Conservation (phyloP, 2,888 invertebrate genomes). For the Leptopilina drosophilae region DNA sequence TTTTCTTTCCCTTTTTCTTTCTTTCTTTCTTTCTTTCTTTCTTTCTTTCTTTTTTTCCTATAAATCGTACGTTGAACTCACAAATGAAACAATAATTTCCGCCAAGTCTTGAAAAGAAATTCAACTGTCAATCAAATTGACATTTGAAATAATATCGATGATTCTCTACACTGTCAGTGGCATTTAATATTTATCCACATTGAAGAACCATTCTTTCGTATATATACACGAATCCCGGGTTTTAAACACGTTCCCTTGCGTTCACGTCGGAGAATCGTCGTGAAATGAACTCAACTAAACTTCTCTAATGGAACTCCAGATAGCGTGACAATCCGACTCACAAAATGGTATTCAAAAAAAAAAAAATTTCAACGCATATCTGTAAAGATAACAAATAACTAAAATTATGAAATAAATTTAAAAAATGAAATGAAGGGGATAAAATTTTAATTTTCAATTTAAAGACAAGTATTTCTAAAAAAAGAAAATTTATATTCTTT, state of each 20-base stretch:
- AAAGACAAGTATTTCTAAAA: neutral
- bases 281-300: conserved; percentile 3
- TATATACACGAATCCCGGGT: neutral
- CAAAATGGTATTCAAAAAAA: neutral
- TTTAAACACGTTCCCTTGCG: neutral
- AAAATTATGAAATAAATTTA: too few species aligned
- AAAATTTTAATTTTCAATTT: neutral
- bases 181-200: conserved; percentile 7
- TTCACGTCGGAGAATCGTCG: neutral
- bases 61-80: conserved; percentile 5
- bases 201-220: neutral
- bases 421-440: too few species aligned
- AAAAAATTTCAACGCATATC: too few species aligned
- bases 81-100: neutral
- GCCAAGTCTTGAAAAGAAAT: neutral
- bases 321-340: neutral
- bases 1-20: too few species aligned
- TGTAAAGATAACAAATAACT: too few species aligned
- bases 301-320: neutral
- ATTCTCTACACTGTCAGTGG: conserved; percentile 15
- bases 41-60: too few species aligned
- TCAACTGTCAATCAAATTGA: neutral
- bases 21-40: too few species aligned
- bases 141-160: neutral
- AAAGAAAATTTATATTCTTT: neutral